phyloP scores from a whole-genome alignment of 1,140 invertebrate genomes.

The Paralvinella palmiformis region DNA sequence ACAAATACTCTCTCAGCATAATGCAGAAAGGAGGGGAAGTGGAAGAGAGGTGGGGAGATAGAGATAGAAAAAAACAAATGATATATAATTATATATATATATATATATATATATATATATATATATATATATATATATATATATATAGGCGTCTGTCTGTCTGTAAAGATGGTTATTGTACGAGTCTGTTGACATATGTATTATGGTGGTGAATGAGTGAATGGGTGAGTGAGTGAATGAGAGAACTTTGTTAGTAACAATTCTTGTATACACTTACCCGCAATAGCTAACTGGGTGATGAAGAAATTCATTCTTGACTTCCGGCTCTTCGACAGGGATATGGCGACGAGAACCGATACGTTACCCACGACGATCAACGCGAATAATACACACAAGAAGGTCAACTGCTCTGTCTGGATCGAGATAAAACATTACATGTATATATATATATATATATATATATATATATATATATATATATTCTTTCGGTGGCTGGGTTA shows the following conservation, averaged over 20 bases:
- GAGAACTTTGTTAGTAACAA: not conserved
- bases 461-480: no score
- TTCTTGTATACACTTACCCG: slow-evolving; percentile 16
- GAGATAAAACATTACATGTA: no score
- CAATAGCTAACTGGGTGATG: slow-evolving; percentile 18
- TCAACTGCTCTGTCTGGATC: slow-evolving; percentile 4
- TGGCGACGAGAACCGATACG: slow-evolving; percentile 10
- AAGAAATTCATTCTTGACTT: slow-evolving; percentile 22
- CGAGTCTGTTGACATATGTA: not conserved
- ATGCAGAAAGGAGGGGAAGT: no score
- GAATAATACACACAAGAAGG: slow-evolving; percentile 13
- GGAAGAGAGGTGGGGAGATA: no score
- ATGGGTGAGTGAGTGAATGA: not conserved
- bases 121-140: not conserved
- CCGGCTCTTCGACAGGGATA: slow-evolving; percentile 1
- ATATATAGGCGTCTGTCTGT: not conserved
- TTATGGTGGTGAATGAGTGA: not conserved
- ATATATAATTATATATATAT: no score
- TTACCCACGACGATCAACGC: slow-evolving; percentile 15
- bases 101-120: not conserved
- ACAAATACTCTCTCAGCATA: no score
- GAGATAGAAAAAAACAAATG: no score
- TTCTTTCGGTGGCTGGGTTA: no score
- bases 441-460: no score
- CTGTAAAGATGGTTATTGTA: not conserved